phyloP scores from a whole-genome alignment of 2,113 vertebrate genomes.

The Sardina pilchardus region DNA sequence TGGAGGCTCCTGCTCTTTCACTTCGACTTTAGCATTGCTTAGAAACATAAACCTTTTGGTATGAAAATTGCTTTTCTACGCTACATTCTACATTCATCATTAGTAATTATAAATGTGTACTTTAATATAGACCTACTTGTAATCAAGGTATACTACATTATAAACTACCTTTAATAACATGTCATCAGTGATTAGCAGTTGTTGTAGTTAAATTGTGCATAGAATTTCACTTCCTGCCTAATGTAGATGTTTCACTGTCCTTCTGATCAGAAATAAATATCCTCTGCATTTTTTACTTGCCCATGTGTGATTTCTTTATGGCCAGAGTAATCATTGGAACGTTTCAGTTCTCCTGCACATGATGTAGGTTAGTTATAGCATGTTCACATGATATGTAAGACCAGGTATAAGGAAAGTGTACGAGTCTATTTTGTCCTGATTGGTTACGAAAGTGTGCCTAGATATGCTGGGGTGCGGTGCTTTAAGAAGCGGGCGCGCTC shows the following conservation, averaged over 20 bases:
- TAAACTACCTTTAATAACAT: too few relatives aligned
- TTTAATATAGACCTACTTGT: too few relatives aligned
- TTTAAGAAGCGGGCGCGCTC: slow-evolving; percentile 41
- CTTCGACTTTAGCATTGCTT: too few relatives aligned
- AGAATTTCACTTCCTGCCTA: too few relatives aligned
- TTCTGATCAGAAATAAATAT: neutral
- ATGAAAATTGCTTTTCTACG: too few relatives aligned
- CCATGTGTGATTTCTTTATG: neutral
- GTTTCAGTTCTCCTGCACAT: neutral
- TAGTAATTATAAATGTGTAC: too few relatives aligned
- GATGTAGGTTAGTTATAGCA: neutral
- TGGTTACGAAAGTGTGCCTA: neutral
- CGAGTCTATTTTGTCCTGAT: neutral
- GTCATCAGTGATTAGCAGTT: neutral
- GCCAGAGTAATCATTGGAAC: too few relatives aligned
- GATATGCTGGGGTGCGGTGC: slow-evolving; percentile 22
- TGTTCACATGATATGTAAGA: neutral
- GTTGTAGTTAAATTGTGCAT: neutral
- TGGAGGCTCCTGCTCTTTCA: too few relatives aligned
- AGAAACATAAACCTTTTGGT: too few relatives aligned
- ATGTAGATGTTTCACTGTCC: too few relatives aligned
- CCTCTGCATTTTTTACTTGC: neutral
- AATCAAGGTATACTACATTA: too few relatives aligned
- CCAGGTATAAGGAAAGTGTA: neutral
- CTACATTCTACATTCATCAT: too few relatives aligned